A percentile compares a stretch with the other conserved stretches of the same genome.
Evolutionary conservation across 2,113 vertebrate species (phyloP).

Genomic region (Myxocyprinus asiaticus): DNA sequence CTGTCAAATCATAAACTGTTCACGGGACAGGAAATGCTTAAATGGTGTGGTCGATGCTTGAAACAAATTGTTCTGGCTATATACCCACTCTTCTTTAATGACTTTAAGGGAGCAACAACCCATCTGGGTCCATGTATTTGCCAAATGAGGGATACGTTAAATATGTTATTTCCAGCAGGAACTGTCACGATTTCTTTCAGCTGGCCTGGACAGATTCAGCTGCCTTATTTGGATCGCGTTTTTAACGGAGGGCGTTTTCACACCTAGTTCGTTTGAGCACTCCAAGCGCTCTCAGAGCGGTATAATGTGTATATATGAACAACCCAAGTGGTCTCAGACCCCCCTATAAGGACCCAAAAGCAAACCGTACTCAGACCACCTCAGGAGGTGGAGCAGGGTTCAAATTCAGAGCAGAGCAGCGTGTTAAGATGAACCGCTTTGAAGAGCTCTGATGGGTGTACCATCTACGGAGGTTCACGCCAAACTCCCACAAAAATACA

Average conservation of each 20-base stretch:
- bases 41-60: conserved; percentile 5
- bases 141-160: conserved; percentile 26
- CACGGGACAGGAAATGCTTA: background rate
- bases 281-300: no score
- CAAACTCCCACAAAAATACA: no score
- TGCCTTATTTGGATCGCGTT: conserved; percentile 11
- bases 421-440: no score
- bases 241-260: background rate
- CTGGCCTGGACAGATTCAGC: background rate
- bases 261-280: no score
- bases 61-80: conserved; percentile 25
- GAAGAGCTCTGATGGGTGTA: no score
- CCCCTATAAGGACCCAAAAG: no score
- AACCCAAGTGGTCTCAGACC: no score
- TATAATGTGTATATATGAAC: no score
- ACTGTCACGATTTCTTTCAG: background rate
- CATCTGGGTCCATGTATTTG: conserved; percentile 1
- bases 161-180: conserved; percentile 5
- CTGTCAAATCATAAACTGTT: background rate
- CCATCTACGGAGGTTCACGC: no score
- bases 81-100: conserved; percentile 1
- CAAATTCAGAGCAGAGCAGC: no score
- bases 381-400: no score
- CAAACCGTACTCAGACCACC: no score
- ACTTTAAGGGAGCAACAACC: background rate